Percentiles rank a stretch among this genome's conserved stretches.
phyloP scores from a whole-genome alignment of 2,113 vertebrate species.

The Copsychus sechellarum region DNA sequence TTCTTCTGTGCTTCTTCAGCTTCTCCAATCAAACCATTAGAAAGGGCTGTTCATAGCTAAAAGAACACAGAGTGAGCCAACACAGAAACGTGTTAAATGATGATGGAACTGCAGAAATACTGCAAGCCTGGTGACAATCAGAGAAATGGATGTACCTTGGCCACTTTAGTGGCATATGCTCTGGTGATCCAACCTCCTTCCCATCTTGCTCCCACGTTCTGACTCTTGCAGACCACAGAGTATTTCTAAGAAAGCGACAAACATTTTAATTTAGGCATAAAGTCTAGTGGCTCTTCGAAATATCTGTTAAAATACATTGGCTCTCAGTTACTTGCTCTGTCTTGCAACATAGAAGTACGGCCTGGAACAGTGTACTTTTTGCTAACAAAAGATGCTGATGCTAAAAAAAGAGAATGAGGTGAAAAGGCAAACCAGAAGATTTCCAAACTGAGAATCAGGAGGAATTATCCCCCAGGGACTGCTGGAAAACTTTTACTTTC shows the following conservation, averaged over 20 bases:
- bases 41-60: not conserved
- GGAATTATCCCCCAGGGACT: not conserved
- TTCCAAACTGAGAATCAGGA: not conserved
- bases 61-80: not conserved
- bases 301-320: not conserved
- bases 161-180: not conserved
- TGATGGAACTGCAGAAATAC: not conserved
- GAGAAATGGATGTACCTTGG: not conserved
- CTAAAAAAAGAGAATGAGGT: not conserved
- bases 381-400: not conserved
- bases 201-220: rapidly evolving
- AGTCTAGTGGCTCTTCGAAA: not conserved
- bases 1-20: not conserved
- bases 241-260: not conserved
- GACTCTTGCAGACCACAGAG: not conserved
- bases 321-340: not conserved
- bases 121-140: not conserved
- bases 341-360: not conserved
- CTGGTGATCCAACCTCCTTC: not conserved
- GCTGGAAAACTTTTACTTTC: not conserved
- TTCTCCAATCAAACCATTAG: not conserved
- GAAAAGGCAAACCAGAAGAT: not conserved
- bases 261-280: not conserved
- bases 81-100: not conserved
- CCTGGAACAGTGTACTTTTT: not conserved